phyloP scores from a whole-genome alignment of 2,113 vertebrate species.

The Apodemus sylvaticus region DNA sequence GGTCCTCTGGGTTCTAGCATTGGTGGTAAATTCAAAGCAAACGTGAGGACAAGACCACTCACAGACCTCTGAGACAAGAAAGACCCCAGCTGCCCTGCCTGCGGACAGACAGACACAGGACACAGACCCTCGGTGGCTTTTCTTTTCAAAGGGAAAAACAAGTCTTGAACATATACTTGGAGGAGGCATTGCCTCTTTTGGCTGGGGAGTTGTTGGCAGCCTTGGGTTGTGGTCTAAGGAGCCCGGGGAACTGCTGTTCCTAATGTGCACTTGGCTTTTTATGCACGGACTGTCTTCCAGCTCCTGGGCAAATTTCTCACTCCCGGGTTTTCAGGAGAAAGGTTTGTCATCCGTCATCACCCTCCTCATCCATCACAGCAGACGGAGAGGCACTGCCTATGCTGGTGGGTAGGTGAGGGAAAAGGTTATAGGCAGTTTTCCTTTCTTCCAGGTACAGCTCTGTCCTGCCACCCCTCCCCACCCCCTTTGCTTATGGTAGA shows the following conservation, averaged over 20 bases:
- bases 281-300: slow-evolving; percentile 24
- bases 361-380: slow-evolving; percentile 61
- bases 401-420: slow-evolving; percentile 19
- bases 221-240: slow-evolving; percentile 2
- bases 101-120: too few relatives aligned
- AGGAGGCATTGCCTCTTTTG: neutral
- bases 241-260: neutral
- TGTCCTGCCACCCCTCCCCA: neutral
- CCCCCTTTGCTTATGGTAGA: neutral
- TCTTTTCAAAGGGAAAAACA: neutral
- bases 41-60: neutral
- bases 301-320: slow-evolving; percentile 57
- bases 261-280: neutral
- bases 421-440: slow-evolving; percentile 50
- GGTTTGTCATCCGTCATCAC: slow-evolving; percentile 70
- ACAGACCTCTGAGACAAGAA: neutral
- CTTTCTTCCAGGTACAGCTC: slow-evolving; percentile 1
- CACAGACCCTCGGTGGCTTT: neutral
- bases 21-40: rapidly evolving
- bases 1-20: neutral
- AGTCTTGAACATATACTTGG: neutral
- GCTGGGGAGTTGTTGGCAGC: neutral
- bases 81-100: neutral
- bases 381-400: neutral
- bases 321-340: slow-evolving; percentile 66